Percentiles rank a stretch among this genome's conserved stretches.
Conservation (phyloP, 1,140 invertebrate genomes). For the Brachionus asplanchnoidis region DNA sequence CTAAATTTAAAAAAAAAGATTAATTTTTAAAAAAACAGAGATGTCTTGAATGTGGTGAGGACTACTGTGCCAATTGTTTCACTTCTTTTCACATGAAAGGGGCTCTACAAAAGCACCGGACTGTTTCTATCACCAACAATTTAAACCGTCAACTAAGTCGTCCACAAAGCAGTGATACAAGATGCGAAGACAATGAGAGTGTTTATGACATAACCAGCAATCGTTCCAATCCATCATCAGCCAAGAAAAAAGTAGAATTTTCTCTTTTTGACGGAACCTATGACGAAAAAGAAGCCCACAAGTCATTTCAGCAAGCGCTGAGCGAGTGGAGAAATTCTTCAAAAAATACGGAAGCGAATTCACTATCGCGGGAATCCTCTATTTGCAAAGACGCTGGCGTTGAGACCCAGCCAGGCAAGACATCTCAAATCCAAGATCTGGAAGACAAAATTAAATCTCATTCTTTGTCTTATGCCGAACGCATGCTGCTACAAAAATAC, state of each 20-base stretch:
- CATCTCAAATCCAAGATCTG: conserved; percentile 8
- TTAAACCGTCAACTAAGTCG: not conserved
- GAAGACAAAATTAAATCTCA: not conserved
- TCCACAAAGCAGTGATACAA: not conserved
- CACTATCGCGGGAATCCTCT: not conserved
- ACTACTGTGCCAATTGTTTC: conserved; percentile 55
- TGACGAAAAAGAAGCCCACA: conserved; percentile 53
- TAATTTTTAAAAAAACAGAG: conserved; percentile 46
- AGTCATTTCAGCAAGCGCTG: conserved; percentile 54
- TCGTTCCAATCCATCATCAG: not conserved
- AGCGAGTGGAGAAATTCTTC: conserved; percentile 48
- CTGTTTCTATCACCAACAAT: conserved; percentile 49
- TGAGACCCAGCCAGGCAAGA: not conserved
- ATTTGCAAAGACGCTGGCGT: not conserved
- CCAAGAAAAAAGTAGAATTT: not conserved
- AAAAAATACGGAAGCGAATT: not conserved
- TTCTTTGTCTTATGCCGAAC: conserved; percentile 48
- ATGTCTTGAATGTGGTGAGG: conserved; percentile 55
- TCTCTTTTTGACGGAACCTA: conserved; percentile 49
- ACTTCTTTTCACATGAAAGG: conserved; percentile 56
- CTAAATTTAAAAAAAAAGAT: not conserved
- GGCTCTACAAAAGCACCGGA: conserved; percentile 55
- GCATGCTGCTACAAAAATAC: conserved; percentile 53
- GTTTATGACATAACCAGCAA: not conserved
- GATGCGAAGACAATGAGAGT: not conserved